Evolutionary conservation across 2,113 vertebrate species (phyloP).

Genomic region (Fulmarus glacialis): DNA sequence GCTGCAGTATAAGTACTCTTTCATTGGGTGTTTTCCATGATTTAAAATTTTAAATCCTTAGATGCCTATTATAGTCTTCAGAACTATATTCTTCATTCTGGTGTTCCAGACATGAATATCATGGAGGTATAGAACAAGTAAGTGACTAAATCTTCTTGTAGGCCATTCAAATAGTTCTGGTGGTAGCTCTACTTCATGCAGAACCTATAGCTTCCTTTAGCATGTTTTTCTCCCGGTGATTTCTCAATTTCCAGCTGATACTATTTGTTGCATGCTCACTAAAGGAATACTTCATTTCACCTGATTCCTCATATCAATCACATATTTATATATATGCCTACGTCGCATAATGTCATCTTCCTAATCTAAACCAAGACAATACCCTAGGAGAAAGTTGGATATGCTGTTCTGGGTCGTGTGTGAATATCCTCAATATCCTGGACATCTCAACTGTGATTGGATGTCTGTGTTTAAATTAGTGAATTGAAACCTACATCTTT

Average conservation of each 20-base stretch:
- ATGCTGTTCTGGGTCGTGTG: fast-evolving
- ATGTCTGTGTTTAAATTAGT: neutral
- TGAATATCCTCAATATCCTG: neutral
- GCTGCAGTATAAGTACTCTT: neutral
- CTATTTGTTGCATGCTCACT: neutral
- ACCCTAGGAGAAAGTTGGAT: neutral
- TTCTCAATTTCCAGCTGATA: neutral
- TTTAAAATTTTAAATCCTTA: neutral
- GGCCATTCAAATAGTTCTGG: neutral
- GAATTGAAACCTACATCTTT: neutral
- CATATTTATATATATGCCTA: neutral
- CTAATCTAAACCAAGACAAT: neutral
- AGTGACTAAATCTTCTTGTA: neutral
- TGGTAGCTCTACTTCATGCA: neutral
- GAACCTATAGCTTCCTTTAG: neutral
- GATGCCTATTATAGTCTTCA: neutral
- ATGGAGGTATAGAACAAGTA: neutral
- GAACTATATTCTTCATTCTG: neutral
- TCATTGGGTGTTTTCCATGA: neutral
- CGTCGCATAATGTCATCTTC: neutral
- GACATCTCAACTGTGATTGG: neutral
- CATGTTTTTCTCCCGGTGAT: neutral
- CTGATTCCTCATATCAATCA: neutral
- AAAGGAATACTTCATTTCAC: neutral
- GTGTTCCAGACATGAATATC: neutral